These are phyloP conservation scores for Anoura caudifer DNA, from an alignment of 2,113 vertebrate genomes.

Conservation along the genomic window DNA sequence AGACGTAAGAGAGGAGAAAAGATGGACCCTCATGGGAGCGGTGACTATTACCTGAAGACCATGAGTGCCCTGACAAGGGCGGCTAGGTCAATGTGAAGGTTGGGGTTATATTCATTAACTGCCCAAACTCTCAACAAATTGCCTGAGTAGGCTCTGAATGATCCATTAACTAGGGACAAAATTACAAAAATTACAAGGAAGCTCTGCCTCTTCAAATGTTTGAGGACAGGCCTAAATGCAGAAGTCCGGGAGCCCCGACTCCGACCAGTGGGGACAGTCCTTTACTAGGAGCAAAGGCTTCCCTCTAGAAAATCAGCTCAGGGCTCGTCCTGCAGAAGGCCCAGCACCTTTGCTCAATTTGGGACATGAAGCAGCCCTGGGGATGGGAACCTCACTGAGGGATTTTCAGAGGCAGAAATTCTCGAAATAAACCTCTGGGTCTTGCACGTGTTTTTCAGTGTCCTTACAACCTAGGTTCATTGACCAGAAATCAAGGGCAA, in stretches of 20 bases:
- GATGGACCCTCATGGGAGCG: neutral
- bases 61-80: slow-evolving; percentile 58
- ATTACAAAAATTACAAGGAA: slow-evolving; percentile 56
- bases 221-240: slow-evolving; percentile 28
- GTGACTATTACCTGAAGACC: slow-evolving; percentile 67
- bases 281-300: neutral
- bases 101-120: slow-evolving; percentile 68
- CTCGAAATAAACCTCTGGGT: slow-evolving; percentile 44
- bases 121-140: slow-evolving; percentile 61
- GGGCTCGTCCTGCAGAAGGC: neutral
- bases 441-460: slow-evolving; percentile 61
- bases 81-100: slow-evolving; percentile 69
- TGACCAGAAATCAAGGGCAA: slow-evolving; percentile 52
- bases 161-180: slow-evolving; percentile 66
- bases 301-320: neutral
- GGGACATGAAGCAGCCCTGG: neutral
- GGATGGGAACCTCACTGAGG: slow-evolving; percentile 14
- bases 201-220: slow-evolving; percentile 53
- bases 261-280: neutral
- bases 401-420: slow-evolving; percentile 51
- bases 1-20: neutral
- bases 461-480: slow-evolving; percentile 62
- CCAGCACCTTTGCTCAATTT: neutral
- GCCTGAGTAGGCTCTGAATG: slow-evolving; percentile 65
- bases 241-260: neutral